Base-by-base conservation (phyloP, 2,113 vertebrate genomes). In the Hyla sarda region DNA sequence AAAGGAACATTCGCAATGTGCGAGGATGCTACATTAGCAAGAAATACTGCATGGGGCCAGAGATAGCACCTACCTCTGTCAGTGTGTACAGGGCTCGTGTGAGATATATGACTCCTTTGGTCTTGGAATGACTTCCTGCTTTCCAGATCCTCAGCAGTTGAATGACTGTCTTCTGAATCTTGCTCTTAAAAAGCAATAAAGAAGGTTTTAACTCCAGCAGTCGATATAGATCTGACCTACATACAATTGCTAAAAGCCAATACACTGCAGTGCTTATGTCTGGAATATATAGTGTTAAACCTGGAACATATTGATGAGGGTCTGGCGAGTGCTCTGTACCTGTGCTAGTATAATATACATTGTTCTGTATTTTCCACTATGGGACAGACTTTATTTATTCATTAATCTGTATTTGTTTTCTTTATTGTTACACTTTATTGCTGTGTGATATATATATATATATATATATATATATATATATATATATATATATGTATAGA, bases 141-240 rank as follows among this genome's bases (percentile, higher is more conserved):
- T 91, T 98, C 97, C 87, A 96, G 91, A 91, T 99, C 98, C 89
- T 98, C 97, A 28, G 96, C 95, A 21, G 96, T 94, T 19, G 93
- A 89, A 74, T 93, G 91, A 89, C 89, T 94, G 91, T 95, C 95
- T 88, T 95, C 96, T 88, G 92, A 96, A 76, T 94, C 95, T 83
- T 90, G 92, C 85, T 97, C 96, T 93, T 92, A 91, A 93, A 95
- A 93, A 93, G 89, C 78, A 92, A 95, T 90, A 95, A 94, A 92
- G 88, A 90, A 91, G 89, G 93, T 95, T 92, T 93, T 89, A 89
- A 88, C 89, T 91, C 90, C 92, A 92, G 21, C 89, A 92, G 92
- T 91, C 89, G 88, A 86, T 72, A 3, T 12, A 92, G 89, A 89
- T 92, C 91, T 84, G 90, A 93, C 90, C 89, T 82, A 82, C 86